Percentiles rank a stretch among this genome's conserved stretches.
phyloP scores from a whole-genome alignment of 2,113 vertebrate genomes.

The Nothocercus nigrocapillus region DNA sequence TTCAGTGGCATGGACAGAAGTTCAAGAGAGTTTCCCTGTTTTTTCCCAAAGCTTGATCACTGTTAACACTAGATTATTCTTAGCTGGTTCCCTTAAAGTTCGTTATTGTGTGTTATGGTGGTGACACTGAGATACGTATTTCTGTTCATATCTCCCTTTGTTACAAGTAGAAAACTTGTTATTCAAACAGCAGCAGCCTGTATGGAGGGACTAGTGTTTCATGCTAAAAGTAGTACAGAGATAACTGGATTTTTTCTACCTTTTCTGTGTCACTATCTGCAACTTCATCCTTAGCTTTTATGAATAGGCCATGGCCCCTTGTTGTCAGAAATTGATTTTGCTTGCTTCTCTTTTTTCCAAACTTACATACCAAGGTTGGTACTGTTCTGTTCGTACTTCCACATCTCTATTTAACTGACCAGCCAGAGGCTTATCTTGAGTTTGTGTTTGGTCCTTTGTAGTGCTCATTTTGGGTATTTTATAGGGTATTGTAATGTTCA shows the following conservation, averaged over 20 bases:
- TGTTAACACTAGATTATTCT: background rate
- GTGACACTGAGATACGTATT: background rate
- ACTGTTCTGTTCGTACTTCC: background rate
- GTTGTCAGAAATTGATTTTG: background rate
- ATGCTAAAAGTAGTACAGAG: background rate
- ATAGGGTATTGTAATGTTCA: background rate
- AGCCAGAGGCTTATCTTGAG: background rate
- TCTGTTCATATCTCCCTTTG: background rate
- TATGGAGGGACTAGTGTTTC: background rate
- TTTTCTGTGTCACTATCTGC: background rate
- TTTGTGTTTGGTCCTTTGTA: background rate
- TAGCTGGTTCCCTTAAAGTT: background rate
- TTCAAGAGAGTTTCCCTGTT: background rate
- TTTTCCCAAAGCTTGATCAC: background rate
- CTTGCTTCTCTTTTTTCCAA: background rate
- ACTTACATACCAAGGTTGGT: background rate
- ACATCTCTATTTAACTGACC: background rate
- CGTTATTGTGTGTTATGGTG: background rate
- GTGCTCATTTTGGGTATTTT: background rate
- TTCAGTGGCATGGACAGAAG: background rate
- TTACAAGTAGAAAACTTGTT: background rate
- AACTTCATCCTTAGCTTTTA: background rate
- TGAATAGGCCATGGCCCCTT: background rate
- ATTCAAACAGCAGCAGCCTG: background rate
- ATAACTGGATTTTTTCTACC: background rate